phyloP scores from a whole-genome alignment of 1,140 invertebrate species.

The Papilio xuthus region DNA sequence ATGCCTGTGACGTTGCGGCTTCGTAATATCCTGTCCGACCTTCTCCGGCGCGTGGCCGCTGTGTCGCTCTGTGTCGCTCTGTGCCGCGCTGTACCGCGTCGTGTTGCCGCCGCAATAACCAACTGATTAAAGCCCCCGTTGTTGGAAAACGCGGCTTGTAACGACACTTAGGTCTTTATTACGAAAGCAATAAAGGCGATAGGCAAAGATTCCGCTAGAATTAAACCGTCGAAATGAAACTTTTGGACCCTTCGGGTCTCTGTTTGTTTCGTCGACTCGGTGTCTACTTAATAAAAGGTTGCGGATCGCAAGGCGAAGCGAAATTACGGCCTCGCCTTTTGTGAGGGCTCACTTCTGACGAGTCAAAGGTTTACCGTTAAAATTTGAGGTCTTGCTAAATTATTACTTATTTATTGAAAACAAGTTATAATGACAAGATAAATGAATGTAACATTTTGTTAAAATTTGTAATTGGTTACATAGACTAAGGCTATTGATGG shows the following conservation, averaged over 20 bases:
- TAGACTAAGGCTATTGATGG: too few relatives aligned
- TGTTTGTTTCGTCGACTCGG: conserved; percentile 61
- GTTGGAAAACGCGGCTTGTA: conserved; percentile 53
- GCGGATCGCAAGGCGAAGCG: conserved; percentile 43
- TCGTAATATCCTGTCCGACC: conserved; percentile 76
- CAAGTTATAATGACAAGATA: background rate
- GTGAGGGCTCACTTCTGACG: conserved; percentile 12
- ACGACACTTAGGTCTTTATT: conserved; percentile 68
- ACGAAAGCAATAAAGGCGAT: conserved; percentile 73
- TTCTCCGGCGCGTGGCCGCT: conserved; percentile 55
- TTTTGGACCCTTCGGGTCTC: conserved; percentile 53
- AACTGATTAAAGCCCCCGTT: conserved; percentile 50
- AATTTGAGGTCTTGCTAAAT: conserved; percentile 1
- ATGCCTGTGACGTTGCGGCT: conserved; percentile 70
- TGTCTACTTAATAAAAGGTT: conserved; percentile 60
- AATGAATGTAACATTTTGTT: background rate
- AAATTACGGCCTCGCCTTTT: conserved; percentile 38
- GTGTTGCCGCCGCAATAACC: conserved; percentile 50
- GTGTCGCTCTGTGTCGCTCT: background rate
- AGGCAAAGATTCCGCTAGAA: conserved; percentile 67
- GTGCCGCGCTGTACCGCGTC: conserved; percentile 32
- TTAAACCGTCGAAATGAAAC: conserved; percentile 74
- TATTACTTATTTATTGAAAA: conserved; percentile 2
- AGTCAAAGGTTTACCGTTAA: conserved; percentile 1
- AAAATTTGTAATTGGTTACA: background rate